Evolutionary conservation across 2,888 invertebrate genomes (phyloP), one percentile per base, ranked within the genome.

Genomic region (Stenoptilia bipunctidactyla): DNA sequence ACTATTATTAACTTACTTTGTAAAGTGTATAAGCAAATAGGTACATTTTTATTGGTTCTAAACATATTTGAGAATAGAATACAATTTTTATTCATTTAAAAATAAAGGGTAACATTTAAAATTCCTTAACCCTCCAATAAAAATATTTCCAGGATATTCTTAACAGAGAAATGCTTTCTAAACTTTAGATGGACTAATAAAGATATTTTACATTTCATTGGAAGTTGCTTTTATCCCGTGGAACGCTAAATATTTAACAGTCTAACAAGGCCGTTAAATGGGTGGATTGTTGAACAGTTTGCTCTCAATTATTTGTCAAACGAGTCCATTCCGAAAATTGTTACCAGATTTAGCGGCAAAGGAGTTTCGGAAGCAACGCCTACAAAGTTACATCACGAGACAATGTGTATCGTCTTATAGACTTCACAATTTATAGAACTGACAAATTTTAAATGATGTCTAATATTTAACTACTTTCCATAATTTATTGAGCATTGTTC

Each of bases 291-390:
- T 62, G 48, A 68, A 60, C 65, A 63, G 76, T 80, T 76, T 72
- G 74, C 71, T 56, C 62, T 58, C 53, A 66, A 75, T 75, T 76
- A 74, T 79, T 79, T 74, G 76, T 80, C 74, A 69, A 61, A 66
- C 58, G 58, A 55, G 60, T 58, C 65, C 68, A 75, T 79, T 75
- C 70, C 66, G 64, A 66, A 73, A 72, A 77, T 75, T 67, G 75
- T 68, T 71, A 73, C 77, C 75, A 70, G 65, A 79, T 79, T 76
- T 80, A 80, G 71, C 62, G 51, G 45, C 53, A 59, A 76, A 76
- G 69, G 77, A 73, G 76, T 76, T 63, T 58, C 45, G 38, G 48
- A 50, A 56, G 50, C 51, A 46, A 55, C 56, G 54, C 53, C 47
- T 52, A 56, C 61, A 50, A 56, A 66, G 66, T 65, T 66, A 58